Conservation (phyloP, 2,888 invertebrate species). For the Syritta pipiens region DNA sequence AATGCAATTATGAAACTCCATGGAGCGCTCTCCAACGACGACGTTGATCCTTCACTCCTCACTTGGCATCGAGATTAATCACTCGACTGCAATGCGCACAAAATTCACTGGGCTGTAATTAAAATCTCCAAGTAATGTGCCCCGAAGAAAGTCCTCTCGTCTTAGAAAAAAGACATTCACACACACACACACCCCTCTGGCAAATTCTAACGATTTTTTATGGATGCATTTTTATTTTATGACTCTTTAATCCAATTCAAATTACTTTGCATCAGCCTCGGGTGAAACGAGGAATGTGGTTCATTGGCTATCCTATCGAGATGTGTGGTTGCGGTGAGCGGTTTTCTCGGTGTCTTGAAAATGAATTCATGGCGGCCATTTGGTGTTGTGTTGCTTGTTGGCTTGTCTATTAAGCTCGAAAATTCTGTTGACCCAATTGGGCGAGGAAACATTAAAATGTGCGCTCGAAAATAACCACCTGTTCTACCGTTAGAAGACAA, state of each 20-base stretch:
- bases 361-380: slow-evolving; percentile 4
- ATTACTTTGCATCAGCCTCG: not conserved
- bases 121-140: slow-evolving; percentile 10
- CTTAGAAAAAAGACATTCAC: not conserved
- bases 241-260: slow-evolving; percentile 17
- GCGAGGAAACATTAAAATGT: not conserved
- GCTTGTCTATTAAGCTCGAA: not conserved
- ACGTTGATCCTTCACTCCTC: no score
- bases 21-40: not conserved
- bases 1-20: slow-evolving; percentile 31
- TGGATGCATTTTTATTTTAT: slow-evolving; percentile 20
- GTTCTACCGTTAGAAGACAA: slow-evolving; percentile 16
- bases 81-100: slow-evolving; percentile 16
- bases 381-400: not conserved
- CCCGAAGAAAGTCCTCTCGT: not conserved
- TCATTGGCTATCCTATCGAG: not conserved
- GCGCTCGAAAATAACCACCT: slow-evolving; percentile 20
- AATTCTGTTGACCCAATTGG: slow-evolving; percentile 18
- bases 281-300: slow-evolving; percentile 13
- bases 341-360: not conserved
- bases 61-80: no score
- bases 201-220: slow-evolving; percentile 3
- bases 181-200: no score
- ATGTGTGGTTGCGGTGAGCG: not conserved
- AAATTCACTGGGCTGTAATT: slow-evolving; percentile 19